Evolutionary conservation across 92 coral and sea anemone species (phyloP).

Genomic region (Parazoanthus atlanticus): DNA sequence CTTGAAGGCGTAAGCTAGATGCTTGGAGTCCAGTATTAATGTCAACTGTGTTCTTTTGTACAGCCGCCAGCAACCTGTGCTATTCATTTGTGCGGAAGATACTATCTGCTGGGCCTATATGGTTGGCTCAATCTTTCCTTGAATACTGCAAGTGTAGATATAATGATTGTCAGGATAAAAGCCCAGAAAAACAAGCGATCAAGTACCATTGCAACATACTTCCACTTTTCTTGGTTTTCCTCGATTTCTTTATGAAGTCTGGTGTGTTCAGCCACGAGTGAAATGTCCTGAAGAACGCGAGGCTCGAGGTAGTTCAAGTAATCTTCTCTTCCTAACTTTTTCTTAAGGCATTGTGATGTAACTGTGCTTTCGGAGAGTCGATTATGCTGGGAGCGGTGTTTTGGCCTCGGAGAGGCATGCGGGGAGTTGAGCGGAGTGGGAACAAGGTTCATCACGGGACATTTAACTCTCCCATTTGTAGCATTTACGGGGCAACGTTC

Average conservation of each 20-base stretch:
- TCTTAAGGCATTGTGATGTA: conserved; percentile 2
- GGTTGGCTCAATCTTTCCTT: conserved; percentile 54
- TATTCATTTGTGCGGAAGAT: neutral
- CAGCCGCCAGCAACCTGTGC: no score
- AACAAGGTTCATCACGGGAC: neutral
- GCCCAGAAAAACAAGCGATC: conserved; percentile 86
- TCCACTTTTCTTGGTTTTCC: conserved; percentile 77
- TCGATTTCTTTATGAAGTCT: conserved; percentile 59
- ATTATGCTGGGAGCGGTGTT: conserved; percentile 1
- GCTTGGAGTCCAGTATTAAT: no score
- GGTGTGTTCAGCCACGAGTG: conserved; percentile 54
- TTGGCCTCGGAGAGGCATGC: neutral
- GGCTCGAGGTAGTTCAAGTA: neutral
- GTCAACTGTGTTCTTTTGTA: no score
- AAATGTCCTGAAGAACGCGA: neutral
- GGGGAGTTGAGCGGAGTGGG: neutral
- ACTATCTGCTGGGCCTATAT: neutral
- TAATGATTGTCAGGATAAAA: conserved; percentile 68
- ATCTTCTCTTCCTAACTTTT: neutral
- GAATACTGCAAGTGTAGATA: conserved; percentile 66
- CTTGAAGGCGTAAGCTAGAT: no score
- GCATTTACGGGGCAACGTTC: neutral
- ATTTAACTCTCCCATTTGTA: neutral
- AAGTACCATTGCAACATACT: conserved; percentile 85
- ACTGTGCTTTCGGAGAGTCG: conserved; percentile 33